A percentile compares a stretch with the other conserved stretches of the same genome.
These are phyloP conservation scores for Sciurus vulgaris DNA, from an alignment of 2,797 vertebrate species.

Conservation along the genomic window DNA sequence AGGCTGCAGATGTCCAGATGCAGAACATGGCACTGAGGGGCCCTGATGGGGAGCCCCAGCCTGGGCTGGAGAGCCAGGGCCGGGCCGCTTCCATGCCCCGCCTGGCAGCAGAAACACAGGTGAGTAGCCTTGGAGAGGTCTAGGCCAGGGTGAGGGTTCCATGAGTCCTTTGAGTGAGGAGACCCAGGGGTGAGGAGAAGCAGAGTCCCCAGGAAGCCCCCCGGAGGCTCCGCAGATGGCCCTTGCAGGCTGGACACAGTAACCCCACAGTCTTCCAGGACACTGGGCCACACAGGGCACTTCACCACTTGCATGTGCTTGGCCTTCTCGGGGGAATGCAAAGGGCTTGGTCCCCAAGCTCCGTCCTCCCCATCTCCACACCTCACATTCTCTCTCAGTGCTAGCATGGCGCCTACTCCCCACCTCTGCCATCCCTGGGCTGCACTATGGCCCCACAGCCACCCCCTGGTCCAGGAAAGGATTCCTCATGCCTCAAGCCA, in stretches of 20 bases:
- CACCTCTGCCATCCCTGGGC: neutral
- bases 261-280: too few relatives aligned
- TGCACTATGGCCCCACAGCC: neutral
- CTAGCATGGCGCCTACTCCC: neutral
- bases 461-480: neutral
- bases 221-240: neutral
- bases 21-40: constrained; percentile 91
- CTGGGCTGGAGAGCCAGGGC: constrained; percentile 94
- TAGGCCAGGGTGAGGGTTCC: neutral
- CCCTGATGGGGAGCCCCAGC: constrained; percentile 88
- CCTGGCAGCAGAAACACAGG: constrained; percentile 94
- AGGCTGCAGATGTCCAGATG: constrained; percentile 93
- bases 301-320: neutral
- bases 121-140: constrained; percentile 84
- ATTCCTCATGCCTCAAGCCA: neutral
- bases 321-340: neutral
- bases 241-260: neutral
- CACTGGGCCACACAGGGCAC: neutral
- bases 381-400: too few relatives aligned
- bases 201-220: neutral
- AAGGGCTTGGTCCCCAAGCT: neutral
- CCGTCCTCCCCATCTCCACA: too few relatives aligned
- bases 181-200: neutral
- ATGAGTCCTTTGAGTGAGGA: neutral
- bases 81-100: constrained; percentile 96